Percentiles rank a stretch among this genome's conserved stretches.
phyloP scores from a whole-genome alignment of 1,140 invertebrate species.

The Drosophila serrata region DNA sequence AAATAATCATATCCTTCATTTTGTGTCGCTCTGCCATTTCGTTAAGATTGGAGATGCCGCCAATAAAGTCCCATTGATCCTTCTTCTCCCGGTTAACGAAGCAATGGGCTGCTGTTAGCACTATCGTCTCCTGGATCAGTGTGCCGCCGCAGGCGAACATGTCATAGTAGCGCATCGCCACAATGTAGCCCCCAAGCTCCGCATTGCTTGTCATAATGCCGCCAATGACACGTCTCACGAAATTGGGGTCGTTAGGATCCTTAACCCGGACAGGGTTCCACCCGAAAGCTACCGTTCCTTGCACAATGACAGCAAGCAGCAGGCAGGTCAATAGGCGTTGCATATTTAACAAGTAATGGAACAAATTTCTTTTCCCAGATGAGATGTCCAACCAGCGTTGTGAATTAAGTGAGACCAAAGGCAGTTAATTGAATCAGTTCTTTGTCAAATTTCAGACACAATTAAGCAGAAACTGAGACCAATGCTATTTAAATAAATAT shows the following conservation, averaged over 20 bases:
- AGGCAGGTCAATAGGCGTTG: not conserved
- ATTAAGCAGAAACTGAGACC: not conserved
- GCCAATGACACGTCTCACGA: no score
- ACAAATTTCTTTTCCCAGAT: not conserved
- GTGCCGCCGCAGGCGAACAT: not conserved
- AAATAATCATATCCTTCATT: slow-evolving; percentile 19
- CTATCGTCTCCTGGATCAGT: not conserved
- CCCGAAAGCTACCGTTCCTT: not conserved
- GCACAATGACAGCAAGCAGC: not conserved
- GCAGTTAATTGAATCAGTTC: not conserved
- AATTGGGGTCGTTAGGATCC: no score
- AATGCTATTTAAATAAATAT: not conserved
- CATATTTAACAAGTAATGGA: not conserved
- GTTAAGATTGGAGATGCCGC: slow-evolving; percentile 27
- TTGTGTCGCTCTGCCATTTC: slow-evolving; percentile 1
- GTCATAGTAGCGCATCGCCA: not conserved
- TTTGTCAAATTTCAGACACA: not conserved
- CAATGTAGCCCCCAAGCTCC: not conserved
- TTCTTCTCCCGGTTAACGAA: not conserved
- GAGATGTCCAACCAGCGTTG: not conserved
- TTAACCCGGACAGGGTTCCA: not conserved
- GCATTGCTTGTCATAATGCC: not conserved
- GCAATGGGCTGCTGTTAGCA: slow-evolving; percentile 4
- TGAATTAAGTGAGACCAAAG: not conserved
- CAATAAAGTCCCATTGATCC: not conserved